Conservation (phyloP, 2,888 invertebrate species). For the Troides helena region DNA sequence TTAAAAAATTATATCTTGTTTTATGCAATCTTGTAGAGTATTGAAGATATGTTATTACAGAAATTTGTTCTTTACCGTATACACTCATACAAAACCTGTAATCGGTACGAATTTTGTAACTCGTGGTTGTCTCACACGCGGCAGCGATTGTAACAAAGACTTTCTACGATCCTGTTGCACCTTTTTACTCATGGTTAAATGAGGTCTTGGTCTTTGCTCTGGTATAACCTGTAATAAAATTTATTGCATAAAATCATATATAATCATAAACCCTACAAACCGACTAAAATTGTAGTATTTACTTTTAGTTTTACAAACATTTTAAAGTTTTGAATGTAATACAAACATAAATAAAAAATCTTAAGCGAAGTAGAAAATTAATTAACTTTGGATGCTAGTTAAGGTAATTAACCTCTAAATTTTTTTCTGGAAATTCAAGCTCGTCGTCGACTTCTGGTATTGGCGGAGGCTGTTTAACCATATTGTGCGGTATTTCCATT, state of each 20-base stretch:
- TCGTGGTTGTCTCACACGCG: constrained; percentile 49
- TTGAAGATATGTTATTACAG: no score
- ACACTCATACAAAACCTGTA: constrained; percentile 43
- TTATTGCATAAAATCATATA: no score
- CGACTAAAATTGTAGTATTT: no score
- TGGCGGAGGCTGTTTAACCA: constrained; percentile 64
- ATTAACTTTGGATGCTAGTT: not conserved
- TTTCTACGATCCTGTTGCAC: constrained; percentile 46
- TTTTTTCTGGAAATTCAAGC: constrained; percentile 80
- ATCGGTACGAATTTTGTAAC: constrained; percentile 57
- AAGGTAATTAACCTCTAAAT: constrained; percentile 68
- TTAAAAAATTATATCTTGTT: no score
- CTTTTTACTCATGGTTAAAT: constrained; percentile 42
- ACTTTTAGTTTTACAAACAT: no score
- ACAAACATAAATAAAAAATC: no score
- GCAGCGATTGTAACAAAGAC: constrained; percentile 45
- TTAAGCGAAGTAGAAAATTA: no score
- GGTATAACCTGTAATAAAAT: constrained; percentile 53
- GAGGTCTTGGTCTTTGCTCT: constrained; percentile 38
- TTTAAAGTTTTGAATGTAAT: no score
- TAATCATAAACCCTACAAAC: no score
- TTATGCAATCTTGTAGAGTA: no score
- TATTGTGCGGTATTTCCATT: constrained; percentile 75
- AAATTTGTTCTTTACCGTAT: no score
- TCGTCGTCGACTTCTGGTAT: constrained; percentile 73